These are phyloP conservation scores for Cossypha caffra DNA, from an alignment of 2,797 vertebrate species.

Conservation along the genomic window DNA sequence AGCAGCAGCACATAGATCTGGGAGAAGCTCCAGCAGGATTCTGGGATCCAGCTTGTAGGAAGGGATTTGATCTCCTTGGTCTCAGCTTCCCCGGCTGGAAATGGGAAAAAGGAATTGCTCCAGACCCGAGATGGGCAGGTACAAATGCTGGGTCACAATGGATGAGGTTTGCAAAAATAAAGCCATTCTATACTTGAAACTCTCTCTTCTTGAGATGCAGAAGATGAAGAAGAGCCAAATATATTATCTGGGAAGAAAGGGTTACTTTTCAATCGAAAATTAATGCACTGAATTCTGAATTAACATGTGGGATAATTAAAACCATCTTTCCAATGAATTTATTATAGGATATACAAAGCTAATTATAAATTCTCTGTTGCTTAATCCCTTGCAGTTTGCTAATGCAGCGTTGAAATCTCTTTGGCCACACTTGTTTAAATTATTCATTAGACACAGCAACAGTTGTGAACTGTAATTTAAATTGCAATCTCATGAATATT, in stretches of 20 bases:
- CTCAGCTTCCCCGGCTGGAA: not conserved
- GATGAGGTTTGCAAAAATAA: not conserved
- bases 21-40: not conserved
- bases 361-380: slow-evolving; percentile 86
- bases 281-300: slow-evolving; percentile 64
- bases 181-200: not conserved
- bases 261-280: slow-evolving; percentile 54
- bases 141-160: not conserved
- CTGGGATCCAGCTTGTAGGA: not conserved
- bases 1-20: rapidly evolving
- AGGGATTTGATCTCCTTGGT: not conserved
- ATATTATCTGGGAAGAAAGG: slow-evolving; percentile 46
- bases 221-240: not conserved
- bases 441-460: slow-evolving; percentile 91
- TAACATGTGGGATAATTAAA: slow-evolving; percentile 81
- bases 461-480: slow-evolving; percentile 95
- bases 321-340: slow-evolving; percentile 82
- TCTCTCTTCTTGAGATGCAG: not conserved
- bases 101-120: not conserved
- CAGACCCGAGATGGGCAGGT: not conserved
- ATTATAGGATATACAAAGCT: slow-evolving; percentile 79
- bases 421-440: slow-evolving; percentile 89
- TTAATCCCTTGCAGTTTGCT: slow-evolving; percentile 85
- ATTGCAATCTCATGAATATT: slow-evolving; percentile 92
- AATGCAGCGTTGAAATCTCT: slow-evolving; percentile 86